phyloP scores from a whole-genome alignment of 2,113 vertebrate species.

The Gambusia holbrooki region DNA sequence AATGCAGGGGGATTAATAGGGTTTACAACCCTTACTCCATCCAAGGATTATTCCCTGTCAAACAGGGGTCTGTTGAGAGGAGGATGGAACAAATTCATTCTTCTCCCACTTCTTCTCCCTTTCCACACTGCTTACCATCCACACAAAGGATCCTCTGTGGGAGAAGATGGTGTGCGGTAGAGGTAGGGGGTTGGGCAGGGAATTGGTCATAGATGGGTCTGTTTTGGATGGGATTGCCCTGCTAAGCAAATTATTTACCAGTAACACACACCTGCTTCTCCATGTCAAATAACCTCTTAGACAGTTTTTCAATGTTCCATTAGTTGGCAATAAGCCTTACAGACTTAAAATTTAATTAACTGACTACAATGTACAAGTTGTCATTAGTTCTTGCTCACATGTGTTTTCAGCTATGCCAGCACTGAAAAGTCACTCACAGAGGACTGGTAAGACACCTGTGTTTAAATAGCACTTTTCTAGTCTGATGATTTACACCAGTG shows the following conservation, averaged over 20 bases:
- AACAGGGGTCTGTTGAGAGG: conserved; percentile 56
- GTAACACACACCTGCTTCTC: neutral
- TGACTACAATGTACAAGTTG: neutral
- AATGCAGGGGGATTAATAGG: conserved; percentile 37
- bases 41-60: conserved; percentile 56
- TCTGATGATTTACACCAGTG: no score
- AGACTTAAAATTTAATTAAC: no score
- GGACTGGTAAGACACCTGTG: no score
- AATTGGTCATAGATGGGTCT: conserved; percentile 14
- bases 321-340: neutral
- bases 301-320: neutral
- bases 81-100: conserved; percentile 65
- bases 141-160: conserved; percentile 71
- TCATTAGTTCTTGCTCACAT: neutral
- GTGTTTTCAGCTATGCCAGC: neutral
- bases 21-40: conserved; percentile 55
- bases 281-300: neutral
- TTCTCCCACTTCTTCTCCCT: conserved; percentile 49
- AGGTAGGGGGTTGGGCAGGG: conserved; percentile 14
- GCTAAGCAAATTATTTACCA: conserved; percentile 31
- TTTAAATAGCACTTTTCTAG: no score
- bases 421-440: no score
- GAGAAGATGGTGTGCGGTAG: conserved; percentile 52
- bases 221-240: conserved; percentile 19
- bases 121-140: conserved; percentile 52